A percentile compares a stretch with the other conserved stretches of the same genome.
Evolutionary conservation across 2,888 invertebrate genomes (phyloP).

Genomic region (Mesochorus sp.): DNA sequence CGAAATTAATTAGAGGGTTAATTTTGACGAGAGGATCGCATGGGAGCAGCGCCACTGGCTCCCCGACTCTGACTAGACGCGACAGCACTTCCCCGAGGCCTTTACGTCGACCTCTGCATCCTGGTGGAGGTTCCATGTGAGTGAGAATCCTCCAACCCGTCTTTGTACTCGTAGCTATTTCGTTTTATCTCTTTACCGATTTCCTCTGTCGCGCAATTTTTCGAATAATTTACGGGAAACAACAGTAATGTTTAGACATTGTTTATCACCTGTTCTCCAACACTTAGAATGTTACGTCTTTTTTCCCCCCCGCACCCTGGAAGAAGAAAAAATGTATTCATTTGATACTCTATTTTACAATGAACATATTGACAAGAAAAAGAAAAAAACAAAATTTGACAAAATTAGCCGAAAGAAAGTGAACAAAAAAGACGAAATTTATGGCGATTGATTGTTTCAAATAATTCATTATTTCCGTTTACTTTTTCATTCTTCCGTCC

Average conservation of each 20-base stretch:
- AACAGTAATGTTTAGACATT: not conserved
- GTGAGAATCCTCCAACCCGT: slow-evolving; percentile 78
- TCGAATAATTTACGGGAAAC: not conserved
- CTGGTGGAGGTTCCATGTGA: slow-evolving; percentile 81
- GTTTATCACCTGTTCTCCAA: not conserved
- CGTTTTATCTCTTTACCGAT: slow-evolving; percentile 75
- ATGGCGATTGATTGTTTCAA: too few species aligned
- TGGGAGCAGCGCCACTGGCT: slow-evolving; percentile 72
- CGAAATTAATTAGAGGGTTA: slow-evolving; percentile 76
- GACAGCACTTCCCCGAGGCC: slow-evolving; percentile 80
- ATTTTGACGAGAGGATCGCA: slow-evolving; percentile 78
- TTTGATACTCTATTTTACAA: too few species aligned
- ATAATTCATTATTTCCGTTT: too few species aligned
- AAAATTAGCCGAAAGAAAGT: too few species aligned
- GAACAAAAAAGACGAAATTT: too few species aligned
- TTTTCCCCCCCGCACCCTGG: too few species aligned
- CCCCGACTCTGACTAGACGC: slow-evolving; percentile 78
- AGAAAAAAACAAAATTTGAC: too few species aligned
- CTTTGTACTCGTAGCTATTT: slow-evolving; percentile 75
- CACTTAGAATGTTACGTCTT: too few species aligned
- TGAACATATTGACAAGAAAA: too few species aligned
- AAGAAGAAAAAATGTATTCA: too few species aligned
- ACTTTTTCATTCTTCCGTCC: too few species aligned
- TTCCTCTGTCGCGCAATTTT: slow-evolving; percentile 74
- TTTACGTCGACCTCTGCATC: slow-evolving; percentile 78